Evolutionary conservation across 2,888 invertebrate genomes (phyloP).

Genomic region (Agrotis ipsilon): DNA sequence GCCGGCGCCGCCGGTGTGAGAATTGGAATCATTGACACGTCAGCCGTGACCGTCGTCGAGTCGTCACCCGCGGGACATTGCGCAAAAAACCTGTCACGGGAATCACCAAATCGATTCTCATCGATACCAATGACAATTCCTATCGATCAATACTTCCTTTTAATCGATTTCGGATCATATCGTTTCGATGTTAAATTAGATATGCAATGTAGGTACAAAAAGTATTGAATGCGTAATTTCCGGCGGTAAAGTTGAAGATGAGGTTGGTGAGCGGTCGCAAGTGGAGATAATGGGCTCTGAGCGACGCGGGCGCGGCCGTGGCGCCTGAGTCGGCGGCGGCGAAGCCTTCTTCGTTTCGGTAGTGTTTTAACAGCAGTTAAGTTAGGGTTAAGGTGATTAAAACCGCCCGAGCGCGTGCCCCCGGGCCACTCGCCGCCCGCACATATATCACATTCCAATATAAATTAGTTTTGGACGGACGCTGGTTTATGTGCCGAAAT

Average conservation of each 20-base stretch:
- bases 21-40: slow-evolving; percentile 77
- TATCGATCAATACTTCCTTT: slow-evolving; percentile 52
- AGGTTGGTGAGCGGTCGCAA: slow-evolving; percentile 54
- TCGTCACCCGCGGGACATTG: slow-evolving; percentile 66
- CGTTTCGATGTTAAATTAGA: slow-evolving; percentile 54
- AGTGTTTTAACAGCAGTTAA: slow-evolving; percentile 84
- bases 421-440: slow-evolving; percentile 77
- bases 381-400: slow-evolving; percentile 86
- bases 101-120: slow-evolving; percentile 85
- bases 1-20: slow-evolving; percentile 73
- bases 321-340: slow-evolving; percentile 76
- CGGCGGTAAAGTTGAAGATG: slow-evolving; percentile 54
- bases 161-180: slow-evolving; percentile 52
- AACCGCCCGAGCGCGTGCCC: slow-evolving; percentile 83
- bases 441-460: slow-evolving; percentile 90
- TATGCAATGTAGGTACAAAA: slow-evolving; percentile 59
- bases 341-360: slow-evolving; percentile 73
- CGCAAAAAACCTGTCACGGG: slow-evolving; percentile 84
- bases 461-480: slow-evolving; percentile 88
- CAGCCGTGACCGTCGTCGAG: slow-evolving; percentile 75
- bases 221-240: slow-evolving; percentile 62
- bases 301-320: slow-evolving; percentile 61
- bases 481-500: slow-evolving; percentile 86
- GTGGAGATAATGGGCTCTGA: slow-evolving; percentile 60
- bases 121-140: slow-evolving; percentile 75